These are phyloP conservation scores for Heteromyza rotundicornis DNA, from an alignment of 2,888 invertebrate species.

Conservation along the genomic window DNA sequence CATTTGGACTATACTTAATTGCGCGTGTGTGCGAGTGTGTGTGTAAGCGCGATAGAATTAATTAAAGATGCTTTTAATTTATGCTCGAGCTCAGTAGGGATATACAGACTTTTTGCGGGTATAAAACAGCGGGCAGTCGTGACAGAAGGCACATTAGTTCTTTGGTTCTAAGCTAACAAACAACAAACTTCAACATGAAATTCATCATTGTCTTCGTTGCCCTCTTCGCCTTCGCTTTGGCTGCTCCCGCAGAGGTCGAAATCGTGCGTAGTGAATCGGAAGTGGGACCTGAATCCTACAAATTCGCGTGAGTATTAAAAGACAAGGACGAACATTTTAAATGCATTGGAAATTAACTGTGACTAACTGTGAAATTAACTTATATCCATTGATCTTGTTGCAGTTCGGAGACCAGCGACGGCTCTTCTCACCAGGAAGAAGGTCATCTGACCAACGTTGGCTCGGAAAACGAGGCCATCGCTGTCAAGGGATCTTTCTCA, in stretches of 20 bases:
- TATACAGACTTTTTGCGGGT: not conserved
- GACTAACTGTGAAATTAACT: not conserved
- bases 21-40: no score
- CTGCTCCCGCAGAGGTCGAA: conserved; percentile 58
- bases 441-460: conserved; percentile 36
- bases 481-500: conserved; percentile 46
- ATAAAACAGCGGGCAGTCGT: not conserved
- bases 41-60: not conserved
- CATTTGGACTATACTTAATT: no score
- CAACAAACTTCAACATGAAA: conserved; percentile 40
- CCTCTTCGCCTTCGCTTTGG: conserved; percentile 42
- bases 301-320: conserved; percentile 21
- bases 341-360: no score
- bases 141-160: not conserved
- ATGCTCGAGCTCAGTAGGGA: not conserved
- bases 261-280: conserved; percentile 67
- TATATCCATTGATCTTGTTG: not conserved
- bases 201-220: conserved; percentile 54
- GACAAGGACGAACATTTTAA: no score
- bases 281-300: conserved; percentile 38
- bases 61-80: not conserved
- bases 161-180: not conserved
- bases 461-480: conserved; percentile 36
- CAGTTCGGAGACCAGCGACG: conserved; percentile 45
- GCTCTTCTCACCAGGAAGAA: conserved; percentile 21